phyloP scores from a whole-genome alignment of 2,888 invertebrate species.

The Oligia strigilis region DNA sequence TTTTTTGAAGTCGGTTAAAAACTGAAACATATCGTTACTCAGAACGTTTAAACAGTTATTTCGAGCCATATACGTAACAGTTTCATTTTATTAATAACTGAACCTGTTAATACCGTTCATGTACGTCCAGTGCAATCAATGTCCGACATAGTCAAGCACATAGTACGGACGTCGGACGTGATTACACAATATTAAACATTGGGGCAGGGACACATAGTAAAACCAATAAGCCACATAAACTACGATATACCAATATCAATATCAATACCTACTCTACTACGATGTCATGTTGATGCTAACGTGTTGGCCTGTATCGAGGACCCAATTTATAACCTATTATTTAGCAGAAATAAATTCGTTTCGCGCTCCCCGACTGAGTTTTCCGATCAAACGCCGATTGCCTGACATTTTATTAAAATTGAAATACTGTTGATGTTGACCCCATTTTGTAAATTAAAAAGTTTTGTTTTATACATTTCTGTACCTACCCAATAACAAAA shows the following conservation, averaged over 20 bases:
- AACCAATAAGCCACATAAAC: slow-evolving; percentile 48
- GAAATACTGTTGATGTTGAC: slow-evolving; percentile 68
- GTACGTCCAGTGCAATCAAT: slow-evolving; percentile 31
- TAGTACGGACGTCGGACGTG: slow-evolving; percentile 17
- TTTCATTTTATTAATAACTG: slow-evolving; percentile 24
- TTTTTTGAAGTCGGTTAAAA: too few species aligned
- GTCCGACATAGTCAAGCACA: slow-evolving; percentile 21
- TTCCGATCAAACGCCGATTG: slow-evolving; percentile 55
- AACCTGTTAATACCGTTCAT: slow-evolving; percentile 13
- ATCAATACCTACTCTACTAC: neutral
- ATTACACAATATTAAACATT: slow-evolving; percentile 51
- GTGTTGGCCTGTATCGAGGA: slow-evolving; percentile 34
- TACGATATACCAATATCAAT: slow-evolving; percentile 20
- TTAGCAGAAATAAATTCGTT: slow-evolving; percentile 59
- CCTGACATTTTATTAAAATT: slow-evolving; percentile 77
- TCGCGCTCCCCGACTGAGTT: slow-evolving; percentile 43
- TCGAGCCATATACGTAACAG: neutral
- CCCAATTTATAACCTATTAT: slow-evolving; percentile 58
- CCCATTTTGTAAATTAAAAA: slow-evolving; percentile 47
- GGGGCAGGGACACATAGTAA: slow-evolving; percentile 30
- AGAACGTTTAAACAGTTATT: neutral
- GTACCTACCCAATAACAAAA: neutral
- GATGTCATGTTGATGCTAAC: slow-evolving; percentile 31
- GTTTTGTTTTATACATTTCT: slow-evolving; percentile 28
- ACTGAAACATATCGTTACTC: too few species aligned